Conservation (phyloP, 2,888 invertebrate genomes). For the Macrosiphum euphorbiae region DNA sequence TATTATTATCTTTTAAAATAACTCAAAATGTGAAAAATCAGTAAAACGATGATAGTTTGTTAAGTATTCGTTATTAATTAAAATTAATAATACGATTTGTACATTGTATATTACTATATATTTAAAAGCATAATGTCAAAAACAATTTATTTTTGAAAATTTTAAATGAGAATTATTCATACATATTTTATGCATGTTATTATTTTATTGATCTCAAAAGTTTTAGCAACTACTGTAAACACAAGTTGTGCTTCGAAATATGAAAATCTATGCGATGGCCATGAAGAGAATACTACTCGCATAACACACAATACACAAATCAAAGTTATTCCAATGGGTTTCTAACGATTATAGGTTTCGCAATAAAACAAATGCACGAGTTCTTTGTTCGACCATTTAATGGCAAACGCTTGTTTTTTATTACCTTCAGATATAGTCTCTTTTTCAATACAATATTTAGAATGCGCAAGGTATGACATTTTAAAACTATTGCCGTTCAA, state of each 20-base stretch:
- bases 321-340: conserved; percentile 48
- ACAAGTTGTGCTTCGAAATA: neutral
- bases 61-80: neutral
- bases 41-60: neutral
- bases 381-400: conserved; percentile 50
- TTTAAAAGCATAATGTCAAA: neutral
- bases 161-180: neutral
- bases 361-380: conserved; percentile 49
- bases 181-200: neutral
- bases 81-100: neutral
- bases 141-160: neutral
- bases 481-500: conserved; percentile 37
- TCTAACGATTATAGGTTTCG: conserved; percentile 56
- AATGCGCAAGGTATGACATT: neutral
- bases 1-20: neutral
- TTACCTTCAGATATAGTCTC: conserved; percentile 40
- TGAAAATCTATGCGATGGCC: conserved; percentile 14
- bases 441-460: conserved; percentile 33
- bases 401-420: conserved; percentile 60
- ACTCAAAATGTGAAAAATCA: neutral
- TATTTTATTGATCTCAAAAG: neutral
- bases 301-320: conserved; percentile 27
- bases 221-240: conserved; percentile 21
- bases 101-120: neutral
- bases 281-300: neutral